A percentile compares a stretch with the other conserved stretches of the same genome.
phyloP scores from a whole-genome alignment of 1,140 invertebrate species.

The Microplitis mediator region DNA sequence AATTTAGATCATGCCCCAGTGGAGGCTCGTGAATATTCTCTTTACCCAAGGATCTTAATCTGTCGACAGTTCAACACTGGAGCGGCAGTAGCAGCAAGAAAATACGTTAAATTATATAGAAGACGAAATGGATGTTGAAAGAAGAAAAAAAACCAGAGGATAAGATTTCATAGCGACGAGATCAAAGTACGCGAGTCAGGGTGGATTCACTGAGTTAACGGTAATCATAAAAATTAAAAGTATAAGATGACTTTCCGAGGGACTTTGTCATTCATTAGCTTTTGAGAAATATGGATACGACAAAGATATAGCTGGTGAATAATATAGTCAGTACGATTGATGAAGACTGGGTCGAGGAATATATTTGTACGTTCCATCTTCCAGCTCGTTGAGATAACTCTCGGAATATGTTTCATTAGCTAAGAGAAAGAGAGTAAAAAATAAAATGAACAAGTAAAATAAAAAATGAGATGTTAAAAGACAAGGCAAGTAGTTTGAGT shows the following conservation, averaged over 20 bases:
- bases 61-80: background rate
- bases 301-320: background rate
- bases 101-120: conserved; percentile 23
- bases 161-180: conserved; percentile 29
- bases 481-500: background rate
- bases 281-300: background rate
- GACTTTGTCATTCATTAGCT: background rate
- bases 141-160: background rate
- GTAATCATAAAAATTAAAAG: conserved; percentile 27
- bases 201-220: conserved; percentile 2
- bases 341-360: background rate
- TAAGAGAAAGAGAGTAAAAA: background rate
- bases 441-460: background rate
- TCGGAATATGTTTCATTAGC: conserved; percentile 7
- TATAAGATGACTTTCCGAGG: background rate
- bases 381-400: background rate
- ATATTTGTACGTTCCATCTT: background rate
- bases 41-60: background rate
- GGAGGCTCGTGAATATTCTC: conserved; percentile 5
- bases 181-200: conserved; percentile 26
- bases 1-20: no score
- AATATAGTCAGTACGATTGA: background rate
- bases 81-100: conserved; percentile 1
- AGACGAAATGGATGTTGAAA: conserved; percentile 3
- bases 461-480: background rate